These are phyloP conservation scores for Cosmia pyralina DNA, from an alignment of 2,888 invertebrate species.

Conservation along the genomic window DNA sequence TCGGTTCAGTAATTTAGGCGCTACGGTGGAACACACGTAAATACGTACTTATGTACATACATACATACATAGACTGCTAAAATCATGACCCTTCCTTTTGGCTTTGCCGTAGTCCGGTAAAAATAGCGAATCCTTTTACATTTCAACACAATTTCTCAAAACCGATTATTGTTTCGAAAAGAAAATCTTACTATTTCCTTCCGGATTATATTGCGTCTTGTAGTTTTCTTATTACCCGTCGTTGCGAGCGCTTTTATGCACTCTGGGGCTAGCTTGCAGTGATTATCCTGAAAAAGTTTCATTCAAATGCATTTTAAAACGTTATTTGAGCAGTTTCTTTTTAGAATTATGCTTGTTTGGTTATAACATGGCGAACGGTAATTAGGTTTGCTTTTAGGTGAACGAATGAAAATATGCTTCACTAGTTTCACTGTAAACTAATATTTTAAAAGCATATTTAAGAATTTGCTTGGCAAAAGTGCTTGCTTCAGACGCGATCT, in stretches of 20 bases:
- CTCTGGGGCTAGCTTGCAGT: conserved; percentile 1
- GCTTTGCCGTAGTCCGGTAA: too few species aligned
- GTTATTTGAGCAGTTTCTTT: conserved; percentile 12
- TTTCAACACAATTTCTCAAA: neutral
- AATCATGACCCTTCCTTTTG: too few species aligned
- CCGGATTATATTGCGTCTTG: conserved; percentile 13
- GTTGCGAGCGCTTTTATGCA: conserved; percentile 21
- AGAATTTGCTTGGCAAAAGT: neutral
- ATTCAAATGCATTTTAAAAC: conserved; percentile 39
- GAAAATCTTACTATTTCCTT: conserved; percentile 3
- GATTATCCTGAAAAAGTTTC: conserved; percentile 35
- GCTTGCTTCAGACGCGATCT: too few species aligned
- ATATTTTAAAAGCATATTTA: neutral
- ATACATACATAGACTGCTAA: too few species aligned
- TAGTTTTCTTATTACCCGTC: conserved; percentile 13
- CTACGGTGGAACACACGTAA: too few species aligned
- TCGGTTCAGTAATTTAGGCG: too few species aligned
- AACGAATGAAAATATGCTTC: neutral
- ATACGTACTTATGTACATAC: too few species aligned
- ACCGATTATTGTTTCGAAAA: neutral
- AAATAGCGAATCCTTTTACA: neutral
- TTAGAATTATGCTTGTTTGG: neutral
- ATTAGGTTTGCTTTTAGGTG: conserved; percentile 1
- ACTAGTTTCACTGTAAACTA: neutral
- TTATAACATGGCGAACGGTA: neutral